A percentile compares a stretch with the other conserved stretches of the same genome.
Conservation (phyloP, 1,140 invertebrate genomes). For the Trigoniulus corallinus region DNA sequence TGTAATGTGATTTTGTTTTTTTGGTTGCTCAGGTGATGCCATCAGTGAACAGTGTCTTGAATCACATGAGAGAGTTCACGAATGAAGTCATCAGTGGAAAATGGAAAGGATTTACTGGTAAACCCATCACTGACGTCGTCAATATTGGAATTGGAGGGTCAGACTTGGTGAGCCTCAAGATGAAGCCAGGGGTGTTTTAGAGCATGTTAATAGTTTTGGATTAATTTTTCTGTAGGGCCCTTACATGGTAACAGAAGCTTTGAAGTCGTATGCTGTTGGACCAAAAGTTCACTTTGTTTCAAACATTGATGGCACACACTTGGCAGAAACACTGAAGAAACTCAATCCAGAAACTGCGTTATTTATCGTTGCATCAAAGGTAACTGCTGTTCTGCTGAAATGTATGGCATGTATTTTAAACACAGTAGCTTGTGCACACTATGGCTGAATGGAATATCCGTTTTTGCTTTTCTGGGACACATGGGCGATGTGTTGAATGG, state of each 20-base stretch:
- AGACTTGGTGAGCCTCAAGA: conserved; percentile 50
- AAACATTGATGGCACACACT: conserved; percentile 97
- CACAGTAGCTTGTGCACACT: background rate
- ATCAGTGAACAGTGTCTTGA: conserved; percentile 75
- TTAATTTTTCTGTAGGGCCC: conserved; percentile 47
- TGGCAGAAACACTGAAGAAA: conserved; percentile 82
- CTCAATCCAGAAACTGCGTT: conserved; percentile 83
- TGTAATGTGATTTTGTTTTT: background rate
- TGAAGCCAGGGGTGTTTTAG: background rate
- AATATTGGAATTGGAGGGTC: conserved; percentile 99
- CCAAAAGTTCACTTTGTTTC: conserved; percentile 93
- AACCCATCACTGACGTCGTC: conserved; percentile 91
- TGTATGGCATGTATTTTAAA: background rate
- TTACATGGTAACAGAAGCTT: conserved; percentile 95
- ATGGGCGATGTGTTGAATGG: too few species aligned
- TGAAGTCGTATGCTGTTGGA: conserved; percentile 78
- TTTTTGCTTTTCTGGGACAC: too few species aligned
- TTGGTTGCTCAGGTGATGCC: conserved; percentile 48
- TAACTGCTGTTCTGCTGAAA: conserved; percentile 9
- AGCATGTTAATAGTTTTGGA: background rate
- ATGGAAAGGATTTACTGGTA: conserved; percentile 83
- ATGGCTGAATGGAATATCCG: too few species aligned
- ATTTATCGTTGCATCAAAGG: conserved; percentile 96
- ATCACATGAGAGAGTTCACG: conserved; percentile 90
- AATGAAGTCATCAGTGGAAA: conserved; percentile 48